These are phyloP conservation scores for Hyperopisus bebe DNA, from an alignment of 2,113 vertebrate species.

Conservation along the genomic window DNA sequence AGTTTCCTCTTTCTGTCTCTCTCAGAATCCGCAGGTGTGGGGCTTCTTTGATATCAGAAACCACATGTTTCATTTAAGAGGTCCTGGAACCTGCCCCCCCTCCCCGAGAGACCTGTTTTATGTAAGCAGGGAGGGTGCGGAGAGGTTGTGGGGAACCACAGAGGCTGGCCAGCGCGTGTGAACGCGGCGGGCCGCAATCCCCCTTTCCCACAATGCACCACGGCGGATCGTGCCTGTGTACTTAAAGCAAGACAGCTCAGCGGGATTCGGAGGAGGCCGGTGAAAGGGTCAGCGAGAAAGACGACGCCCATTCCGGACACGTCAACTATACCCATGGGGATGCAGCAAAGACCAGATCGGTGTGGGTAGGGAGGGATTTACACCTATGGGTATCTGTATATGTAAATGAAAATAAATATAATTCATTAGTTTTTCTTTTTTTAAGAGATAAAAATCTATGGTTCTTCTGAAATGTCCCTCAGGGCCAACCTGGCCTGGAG, in stretches of 20 bases:
- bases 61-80: constrained; percentile 35
- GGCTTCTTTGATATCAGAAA: constrained; percentile 41
- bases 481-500: too few species aligned
- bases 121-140: background rate
- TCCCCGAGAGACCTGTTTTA: background rate
- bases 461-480: background rate
- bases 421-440: background rate
- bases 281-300: background rate
- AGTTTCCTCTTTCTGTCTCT: constrained; percentile 45
- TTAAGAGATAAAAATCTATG: background rate
- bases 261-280: background rate
- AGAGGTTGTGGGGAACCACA: background rate
- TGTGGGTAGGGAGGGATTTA: background rate
- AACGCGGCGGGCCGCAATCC: constrained; percentile 1
- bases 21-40: constrained; percentile 37
- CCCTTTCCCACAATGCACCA: background rate
- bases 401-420: background rate
- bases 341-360: background rate
- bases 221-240: background rate
- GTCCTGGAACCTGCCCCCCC: constrained; percentile 8
- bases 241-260: constrained; percentile 28
- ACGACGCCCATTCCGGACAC: background rate
- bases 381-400: background rate
- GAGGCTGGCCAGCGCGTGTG: background rate
- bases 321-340: background rate